Conservation (phyloP, 2,888 invertebrate genomes). For the Orchesella flavescens region DNA sequence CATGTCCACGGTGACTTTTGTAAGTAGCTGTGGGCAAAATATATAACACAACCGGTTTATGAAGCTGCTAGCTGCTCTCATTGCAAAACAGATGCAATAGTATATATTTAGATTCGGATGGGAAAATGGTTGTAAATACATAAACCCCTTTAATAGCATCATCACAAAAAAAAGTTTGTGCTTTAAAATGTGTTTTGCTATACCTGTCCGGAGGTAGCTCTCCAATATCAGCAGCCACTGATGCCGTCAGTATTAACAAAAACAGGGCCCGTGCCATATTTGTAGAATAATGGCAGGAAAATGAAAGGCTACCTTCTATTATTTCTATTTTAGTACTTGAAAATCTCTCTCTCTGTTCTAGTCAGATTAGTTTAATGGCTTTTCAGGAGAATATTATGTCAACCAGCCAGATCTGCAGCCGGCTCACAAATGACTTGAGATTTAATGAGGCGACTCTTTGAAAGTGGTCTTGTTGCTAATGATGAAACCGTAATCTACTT, state of each 20-base stretch:
- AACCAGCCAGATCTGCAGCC: conserved; percentile 7
- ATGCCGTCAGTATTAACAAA: neutral
- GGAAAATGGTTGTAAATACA: neutral
- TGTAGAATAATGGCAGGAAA: too few relatives aligned
- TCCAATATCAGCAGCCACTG: conserved; percentile 22
- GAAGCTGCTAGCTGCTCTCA: too few relatives aligned
- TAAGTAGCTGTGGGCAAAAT: conserved; percentile 38
- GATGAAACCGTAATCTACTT: conserved; percentile 1
- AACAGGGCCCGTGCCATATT: neutral
- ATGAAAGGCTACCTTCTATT: too few relatives aligned
- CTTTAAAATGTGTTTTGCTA: neutral
- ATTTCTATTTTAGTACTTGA: neutral
- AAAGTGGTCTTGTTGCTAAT: too few relatives aligned
- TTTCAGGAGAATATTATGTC: too few relatives aligned
- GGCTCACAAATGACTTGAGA: too few relatives aligned
- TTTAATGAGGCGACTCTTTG: too few relatives aligned
- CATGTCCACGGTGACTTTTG: conserved; percentile 65
- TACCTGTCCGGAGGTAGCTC: conserved; percentile 40
- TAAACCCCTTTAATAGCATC: too few relatives aligned
- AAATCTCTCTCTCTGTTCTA: neutral
- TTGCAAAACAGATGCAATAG: neutral
- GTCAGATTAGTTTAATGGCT: neutral
- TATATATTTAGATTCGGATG: neutral
- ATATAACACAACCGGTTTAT: too few relatives aligned
- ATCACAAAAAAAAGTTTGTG: too few relatives aligned